Evolutionary conservation across 2,888 invertebrate species (phyloP), one percentile per base, ranked within the genome.

Genomic region (Nemotelus pantherinus): DNA sequence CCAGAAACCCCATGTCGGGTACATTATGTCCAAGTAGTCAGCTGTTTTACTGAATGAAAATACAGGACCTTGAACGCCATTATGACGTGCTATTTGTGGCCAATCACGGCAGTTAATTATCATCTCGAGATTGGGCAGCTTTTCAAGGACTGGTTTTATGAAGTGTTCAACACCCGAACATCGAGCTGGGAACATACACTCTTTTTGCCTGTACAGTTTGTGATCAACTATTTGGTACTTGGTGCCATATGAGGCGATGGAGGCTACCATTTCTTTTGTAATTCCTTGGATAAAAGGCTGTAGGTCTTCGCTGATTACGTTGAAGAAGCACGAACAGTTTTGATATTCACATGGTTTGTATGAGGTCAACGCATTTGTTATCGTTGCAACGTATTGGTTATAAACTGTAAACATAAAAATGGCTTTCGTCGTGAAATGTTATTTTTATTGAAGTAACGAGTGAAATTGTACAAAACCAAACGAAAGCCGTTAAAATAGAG

Each of bases 1-100:
- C 97, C 98, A 97, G 87, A 99, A 99, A 58, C 96, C 93, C 98
- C 98, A 99, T 0, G 98, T 95, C 1, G 98, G 98, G 85, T 95
- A 95, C 92, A 95, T 94, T 79, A 99, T 96, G 85, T 99, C 99
- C 85, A 90, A 90, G 87, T 95, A 95, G 53, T 95, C 92, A 60
- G 86, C 84, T 0, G 94, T 89, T 81, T 98, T 98, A 86, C 98
- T 98, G 85, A 99, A 99, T 2, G 98, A 98, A 85, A 98, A 94
- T n/a, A 98, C 91, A 10, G 98, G 98, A 48, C 92, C 90, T 82
- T 89, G 88, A 5, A 88, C 85, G 1, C 90, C 90, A 88, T 90
- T 92, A 76, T 89, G 87, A 81, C 88, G 89, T 81, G 91, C 91
- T 39, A 95, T 88, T 88, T 97, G 97, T 3, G 98, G 98, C 93